Evolutionary conservation across 2,888 invertebrate species (phyloP), one percentile per base, ranked within the genome.

Genomic region (Allolobophora icterica): DNA sequence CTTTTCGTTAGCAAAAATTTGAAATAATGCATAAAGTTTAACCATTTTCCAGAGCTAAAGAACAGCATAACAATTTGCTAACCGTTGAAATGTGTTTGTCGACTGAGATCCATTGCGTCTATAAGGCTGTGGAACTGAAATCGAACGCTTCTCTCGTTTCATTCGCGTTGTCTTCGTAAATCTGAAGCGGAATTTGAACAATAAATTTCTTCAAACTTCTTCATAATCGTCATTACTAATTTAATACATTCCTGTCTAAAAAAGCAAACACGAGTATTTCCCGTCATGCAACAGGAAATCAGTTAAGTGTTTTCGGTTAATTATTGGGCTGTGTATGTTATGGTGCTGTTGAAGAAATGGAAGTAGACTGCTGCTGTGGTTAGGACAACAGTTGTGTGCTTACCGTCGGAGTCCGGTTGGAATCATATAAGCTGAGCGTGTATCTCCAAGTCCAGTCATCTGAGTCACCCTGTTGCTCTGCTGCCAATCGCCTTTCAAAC

Each of bases 371-470:
- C 45, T 45, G 45, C 17, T 45, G 45, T 45, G 45, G 17, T 45
- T 45, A 45, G 19, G 45, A n/a, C n/a, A n/a, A 71, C 6, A 11
- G n/a, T n/a, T 71, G 71, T 71, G 30, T n/a, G 71, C 71, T 71
- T 71, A 71, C 71, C 11, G 71, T 71, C 5, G 71, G 71, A 71
- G 71, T 71, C 1, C 71, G 3, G n/a, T 71, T 87, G 19, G 34
- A 34, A 8, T 87, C 87, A 13, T 87, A 6, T 34, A 34, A 19
- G 38, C 6, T 87, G 87, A 87, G 1, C 13, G 87, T 87, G 34
- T 87, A 4, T 87, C 87, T 87, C 87, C 87, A 87, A 24, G 6
- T 87, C 87, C 87, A 87, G 35, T 87, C 38, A 87, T 33, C 87
- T 24, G 11, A n/a, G n/a, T 71, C 71, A n/a, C n/a, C n/a, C 1